These are phyloP conservation scores for Halcyon senegalensis DNA, from an alignment of 2,113 vertebrate species.

Conservation along the genomic window DNA sequence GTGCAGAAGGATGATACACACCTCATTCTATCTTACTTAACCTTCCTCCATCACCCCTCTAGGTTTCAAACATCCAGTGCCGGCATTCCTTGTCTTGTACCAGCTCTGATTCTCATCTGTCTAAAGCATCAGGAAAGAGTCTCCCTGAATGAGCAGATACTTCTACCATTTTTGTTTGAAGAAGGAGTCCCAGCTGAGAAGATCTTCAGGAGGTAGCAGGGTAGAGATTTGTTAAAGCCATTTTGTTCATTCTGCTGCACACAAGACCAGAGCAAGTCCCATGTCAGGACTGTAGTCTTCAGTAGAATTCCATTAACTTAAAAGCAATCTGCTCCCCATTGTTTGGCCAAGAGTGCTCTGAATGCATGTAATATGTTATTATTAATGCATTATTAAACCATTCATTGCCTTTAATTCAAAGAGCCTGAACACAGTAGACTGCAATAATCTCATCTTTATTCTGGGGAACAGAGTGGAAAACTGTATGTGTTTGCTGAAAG, in stretches of 20 bases:
- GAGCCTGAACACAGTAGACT: background rate
- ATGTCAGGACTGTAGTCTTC: background rate
- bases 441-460: background rate
- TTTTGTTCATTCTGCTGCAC: background rate
- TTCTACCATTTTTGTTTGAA: background rate
- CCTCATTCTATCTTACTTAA: rapidly evolving
- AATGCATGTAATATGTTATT: background rate
- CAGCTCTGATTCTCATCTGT: background rate
- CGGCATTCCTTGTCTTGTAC: background rate
- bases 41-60: rapidly evolving
- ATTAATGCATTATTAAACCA: background rate
- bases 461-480: background rate
- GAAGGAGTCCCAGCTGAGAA: background rate
- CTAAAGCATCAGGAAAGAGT: background rate
- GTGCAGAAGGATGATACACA: background rate
- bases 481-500: background rate
- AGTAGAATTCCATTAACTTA: background rate
- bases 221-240: background rate
- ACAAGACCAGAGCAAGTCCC: rapidly evolving
- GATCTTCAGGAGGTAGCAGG: background rate
- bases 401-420: background rate
- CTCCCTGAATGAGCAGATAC: background rate
- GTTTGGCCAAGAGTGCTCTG: background rate
- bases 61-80: background rate
- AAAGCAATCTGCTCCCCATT: background rate